Percentiles rank a stretch among this genome's conserved stretches.
phyloP scores from a whole-genome alignment of 2,113 vertebrate species.

The Redunca redunca region DNA sequence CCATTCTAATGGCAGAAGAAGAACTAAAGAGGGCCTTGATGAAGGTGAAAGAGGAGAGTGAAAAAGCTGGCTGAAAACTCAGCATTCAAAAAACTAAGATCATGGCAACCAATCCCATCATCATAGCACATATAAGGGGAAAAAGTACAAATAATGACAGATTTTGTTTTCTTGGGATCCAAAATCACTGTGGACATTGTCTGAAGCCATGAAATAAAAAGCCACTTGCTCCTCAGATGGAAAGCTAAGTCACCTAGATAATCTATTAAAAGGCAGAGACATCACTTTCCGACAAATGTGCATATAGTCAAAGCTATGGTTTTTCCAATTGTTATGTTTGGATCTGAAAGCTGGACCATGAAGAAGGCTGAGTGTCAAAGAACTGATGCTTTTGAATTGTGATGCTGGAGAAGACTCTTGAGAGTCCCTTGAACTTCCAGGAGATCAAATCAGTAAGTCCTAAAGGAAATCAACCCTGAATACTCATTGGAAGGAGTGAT shows the following conservation, averaged over 20 bases:
- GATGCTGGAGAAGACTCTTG: not conserved
- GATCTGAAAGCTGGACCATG: not conserved
- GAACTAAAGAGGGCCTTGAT: not conserved
- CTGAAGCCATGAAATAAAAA: not conserved
- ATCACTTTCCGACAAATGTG: not conserved
- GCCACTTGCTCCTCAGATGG: not conserved
- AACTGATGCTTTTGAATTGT: not conserved
- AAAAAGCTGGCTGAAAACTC: not conserved
- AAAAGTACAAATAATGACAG: not conserved
- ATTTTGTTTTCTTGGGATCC: not conserved
- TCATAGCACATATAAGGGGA: not conserved
- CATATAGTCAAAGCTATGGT: not conserved
- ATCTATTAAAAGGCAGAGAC: not conserved
- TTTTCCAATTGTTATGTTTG: not conserved
- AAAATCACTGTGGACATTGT: not conserved
- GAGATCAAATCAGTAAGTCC: not conserved
- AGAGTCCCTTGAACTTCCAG: not conserved
- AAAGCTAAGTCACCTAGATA: not conserved
- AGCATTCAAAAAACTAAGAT: not conserved
- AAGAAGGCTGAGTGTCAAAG: not conserved
- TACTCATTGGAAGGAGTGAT: not conserved
- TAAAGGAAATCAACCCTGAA: not conserved
- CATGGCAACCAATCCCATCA: not conserved
- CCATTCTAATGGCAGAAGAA: not conserved
- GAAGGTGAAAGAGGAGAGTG: not conserved